Conservation (phyloP, 2,797 vertebrate species). For the Falco concolor region DNA sequence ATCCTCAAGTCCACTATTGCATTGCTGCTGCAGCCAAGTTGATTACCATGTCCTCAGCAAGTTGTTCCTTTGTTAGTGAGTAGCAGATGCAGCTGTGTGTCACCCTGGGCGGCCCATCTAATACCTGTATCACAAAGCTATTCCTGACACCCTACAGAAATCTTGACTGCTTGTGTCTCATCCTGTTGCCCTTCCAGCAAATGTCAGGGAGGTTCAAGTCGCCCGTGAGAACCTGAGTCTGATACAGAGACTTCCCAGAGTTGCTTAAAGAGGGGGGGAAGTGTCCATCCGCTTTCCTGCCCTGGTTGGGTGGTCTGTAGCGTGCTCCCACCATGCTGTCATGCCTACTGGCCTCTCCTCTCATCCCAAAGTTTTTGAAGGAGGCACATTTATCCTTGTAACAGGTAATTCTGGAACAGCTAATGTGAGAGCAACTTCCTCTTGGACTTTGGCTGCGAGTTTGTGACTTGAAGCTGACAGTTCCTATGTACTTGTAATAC, state of each 20-base stretch:
- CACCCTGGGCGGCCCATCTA: background rate
- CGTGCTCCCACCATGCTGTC: background rate
- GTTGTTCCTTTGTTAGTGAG: background rate
- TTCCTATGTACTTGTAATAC: background rate
- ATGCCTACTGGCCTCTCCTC: background rate
- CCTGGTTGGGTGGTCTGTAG: background rate
- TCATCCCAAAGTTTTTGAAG: background rate
- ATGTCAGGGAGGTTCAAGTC: background rate
- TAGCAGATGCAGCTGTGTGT: background rate
- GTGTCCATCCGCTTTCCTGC: background rate
- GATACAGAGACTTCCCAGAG: background rate
- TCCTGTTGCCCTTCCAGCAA: background rate
- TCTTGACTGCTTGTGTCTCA: background rate
- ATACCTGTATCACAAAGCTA: background rate
- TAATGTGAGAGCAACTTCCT: background rate
- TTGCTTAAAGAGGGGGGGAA: background rate
- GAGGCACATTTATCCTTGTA: background rate
- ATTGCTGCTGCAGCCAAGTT: background rate
- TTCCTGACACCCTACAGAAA: background rate
- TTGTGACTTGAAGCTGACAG: background rate
- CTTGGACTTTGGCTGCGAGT: background rate
- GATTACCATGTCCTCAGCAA: background rate
- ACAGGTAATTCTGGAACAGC: background rate
- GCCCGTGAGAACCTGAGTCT: background rate
- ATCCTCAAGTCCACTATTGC: background rate